Evolutionary conservation across 1,140 invertebrate genomes (phyloP).

Genomic region (Aphis craccivora): DNA sequence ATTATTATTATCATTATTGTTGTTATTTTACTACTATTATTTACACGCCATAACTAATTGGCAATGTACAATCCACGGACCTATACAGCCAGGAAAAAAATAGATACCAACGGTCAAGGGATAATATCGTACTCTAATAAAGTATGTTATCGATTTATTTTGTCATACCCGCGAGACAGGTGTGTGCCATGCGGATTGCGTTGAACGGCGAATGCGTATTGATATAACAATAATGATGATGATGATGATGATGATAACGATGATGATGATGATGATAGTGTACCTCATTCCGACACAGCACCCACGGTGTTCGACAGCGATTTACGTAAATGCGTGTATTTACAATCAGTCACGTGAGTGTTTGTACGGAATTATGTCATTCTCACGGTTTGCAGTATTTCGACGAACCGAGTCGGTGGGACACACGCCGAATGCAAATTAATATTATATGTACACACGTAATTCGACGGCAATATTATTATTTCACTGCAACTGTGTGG

Average conservation of each 20-base stretch:
- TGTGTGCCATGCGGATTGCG: background rate
- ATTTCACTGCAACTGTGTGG: background rate
- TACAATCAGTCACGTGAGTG: background rate
- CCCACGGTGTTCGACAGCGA: background rate
- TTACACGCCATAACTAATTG: background rate
- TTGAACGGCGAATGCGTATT: background rate
- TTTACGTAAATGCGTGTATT: slow-evolving; percentile 12
- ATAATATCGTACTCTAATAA: background rate
- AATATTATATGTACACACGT: background rate
- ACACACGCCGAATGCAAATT: background rate
- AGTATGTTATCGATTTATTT: background rate
- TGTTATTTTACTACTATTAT: background rate
- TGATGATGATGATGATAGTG: background rate
- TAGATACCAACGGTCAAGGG: background rate
- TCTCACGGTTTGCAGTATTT: background rate
- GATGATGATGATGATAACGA: background rate
- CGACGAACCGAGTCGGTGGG: background rate
- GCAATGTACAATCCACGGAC: background rate
- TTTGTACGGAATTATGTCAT: background rate
- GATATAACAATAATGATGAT: background rate
- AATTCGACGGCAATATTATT: background rate
- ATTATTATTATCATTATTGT: too few relatives aligned
- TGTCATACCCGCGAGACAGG: background rate
- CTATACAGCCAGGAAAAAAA: background rate
- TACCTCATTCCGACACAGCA: background rate